Percentiles rank a stretch among this genome's conserved stretches.
phyloP scores from a whole-genome alignment of 2,797 vertebrate genomes.

The Enteromius radiatus region DNA sequence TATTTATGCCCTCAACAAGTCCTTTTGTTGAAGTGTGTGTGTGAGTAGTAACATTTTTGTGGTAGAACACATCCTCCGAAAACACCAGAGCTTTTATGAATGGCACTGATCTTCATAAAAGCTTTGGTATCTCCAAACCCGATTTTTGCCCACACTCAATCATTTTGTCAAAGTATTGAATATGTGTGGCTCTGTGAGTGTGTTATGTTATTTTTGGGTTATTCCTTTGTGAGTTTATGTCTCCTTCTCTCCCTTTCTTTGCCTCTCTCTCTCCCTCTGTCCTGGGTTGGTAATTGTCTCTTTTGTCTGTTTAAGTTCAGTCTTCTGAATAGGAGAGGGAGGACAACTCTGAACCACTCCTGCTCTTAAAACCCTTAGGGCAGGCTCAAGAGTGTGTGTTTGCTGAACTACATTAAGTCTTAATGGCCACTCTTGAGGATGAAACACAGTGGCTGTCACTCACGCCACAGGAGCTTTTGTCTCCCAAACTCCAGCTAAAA shows the following conservation, averaged over 20 bases:
- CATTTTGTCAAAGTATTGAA: conserved; percentile 47
- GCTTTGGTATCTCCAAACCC: conserved; percentile 47
- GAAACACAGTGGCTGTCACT: conserved; percentile 58
- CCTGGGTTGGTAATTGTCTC: conserved; percentile 75
- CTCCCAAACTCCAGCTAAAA: conserved; percentile 53
- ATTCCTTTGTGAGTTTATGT: conserved; percentile 54
- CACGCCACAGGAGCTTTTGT: conserved; percentile 58
- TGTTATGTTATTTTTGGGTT: conserved; percentile 36
- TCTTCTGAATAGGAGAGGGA: conserved; percentile 71
- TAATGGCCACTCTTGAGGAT: conserved; percentile 57
- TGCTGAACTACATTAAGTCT: conserved; percentile 57
- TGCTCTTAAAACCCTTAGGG: conserved; percentile 73
- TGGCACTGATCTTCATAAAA: conserved; percentile 39
- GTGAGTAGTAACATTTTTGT: not conserved
- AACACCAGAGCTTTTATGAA: conserved; percentile 28
- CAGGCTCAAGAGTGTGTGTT: conserved; percentile 60
- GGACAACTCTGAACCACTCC: conserved; percentile 72
- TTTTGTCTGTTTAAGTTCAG: conserved; percentile 76
- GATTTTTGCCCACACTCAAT: conserved; percentile 48
- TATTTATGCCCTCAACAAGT: conserved; percentile 4
- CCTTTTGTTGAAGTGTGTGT: conserved; percentile 12
- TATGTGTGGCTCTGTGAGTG: conserved; percentile 44
- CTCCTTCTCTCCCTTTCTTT: conserved; percentile 64
- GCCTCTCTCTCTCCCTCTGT: conserved; percentile 43
- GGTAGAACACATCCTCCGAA: not conserved